Conservation (phyloP, 30 jellyfish, hydroid and myxozoan species). For the Clytia hemisphaerica region DNA sequence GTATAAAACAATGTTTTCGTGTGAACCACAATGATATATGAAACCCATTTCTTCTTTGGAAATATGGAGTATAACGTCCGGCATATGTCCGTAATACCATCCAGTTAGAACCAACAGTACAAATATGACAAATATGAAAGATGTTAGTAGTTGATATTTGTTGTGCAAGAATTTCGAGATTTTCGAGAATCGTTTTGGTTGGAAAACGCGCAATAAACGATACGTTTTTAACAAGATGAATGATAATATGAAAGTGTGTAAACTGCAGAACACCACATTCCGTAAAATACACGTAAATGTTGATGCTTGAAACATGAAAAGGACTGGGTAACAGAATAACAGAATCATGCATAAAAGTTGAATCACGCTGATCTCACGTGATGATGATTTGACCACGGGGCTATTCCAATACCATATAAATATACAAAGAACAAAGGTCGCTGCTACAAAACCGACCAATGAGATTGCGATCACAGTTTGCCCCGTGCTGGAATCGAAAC, state of each 20-base stretch:
- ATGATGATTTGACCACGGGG: slow-evolving; percentile 67
- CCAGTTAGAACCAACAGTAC: slow-evolving; percentile 31
- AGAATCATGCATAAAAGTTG: slow-evolving; percentile 37
- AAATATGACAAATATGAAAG: slow-evolving; percentile 28
- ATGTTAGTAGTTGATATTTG: slow-evolving; percentile 40
- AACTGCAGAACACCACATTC: slow-evolving; percentile 42
- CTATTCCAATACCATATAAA: slow-evolving; percentile 54
- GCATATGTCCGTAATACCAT: slow-evolving; percentile 23
- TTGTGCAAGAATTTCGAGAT: slow-evolving; percentile 39
- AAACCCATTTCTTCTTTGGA: background rate
- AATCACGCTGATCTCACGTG: slow-evolving; percentile 54
- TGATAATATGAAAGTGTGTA: slow-evolving; percentile 46
- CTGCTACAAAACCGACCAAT: slow-evolving; percentile 31
- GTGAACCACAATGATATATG: slow-evolving; percentile 15
- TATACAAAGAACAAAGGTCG: slow-evolving; percentile 16
- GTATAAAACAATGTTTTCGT: slow-evolving; percentile 10
- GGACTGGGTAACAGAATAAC: slow-evolving; percentile 46
- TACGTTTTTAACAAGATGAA: slow-evolving; percentile 59
- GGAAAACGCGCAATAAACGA: slow-evolving; percentile 57
- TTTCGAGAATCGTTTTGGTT: slow-evolving; percentile 36
- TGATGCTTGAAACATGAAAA: slow-evolving; percentile 34
- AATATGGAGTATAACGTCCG: background rate
- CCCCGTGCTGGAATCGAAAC: slow-evolving; percentile 29
- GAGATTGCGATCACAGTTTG: slow-evolving; percentile 29
- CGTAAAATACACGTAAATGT: slow-evolving; percentile 41